Base-by-base conservation (phyloP, 2,797 vertebrate species). In the Cuniculus paca region DNA sequence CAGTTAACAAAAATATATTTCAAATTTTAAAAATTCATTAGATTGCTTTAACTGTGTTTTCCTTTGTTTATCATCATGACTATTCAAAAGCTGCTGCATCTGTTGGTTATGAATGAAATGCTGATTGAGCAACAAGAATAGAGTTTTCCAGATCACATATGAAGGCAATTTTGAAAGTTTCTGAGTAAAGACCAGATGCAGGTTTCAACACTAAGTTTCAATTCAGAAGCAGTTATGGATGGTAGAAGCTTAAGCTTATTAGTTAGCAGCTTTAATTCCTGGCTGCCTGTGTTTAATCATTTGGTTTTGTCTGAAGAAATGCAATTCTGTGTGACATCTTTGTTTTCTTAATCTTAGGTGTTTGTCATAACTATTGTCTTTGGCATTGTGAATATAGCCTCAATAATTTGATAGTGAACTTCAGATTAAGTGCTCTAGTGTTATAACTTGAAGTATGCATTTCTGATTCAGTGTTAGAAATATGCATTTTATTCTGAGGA, bases 61-160 rank as follows among this genome's bases (percentile, higher is more conserved):
- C 24, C 24, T 79, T 86, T 91, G 70, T 83, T 91, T 89, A 74
- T 90, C 75, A 78, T 95, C n/a, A 63, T 70, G 61, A 72, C n/a
- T 63, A 31, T 92, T 54, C 85, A 92, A 75, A 78, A 88, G 20
- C 56, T 56, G 31, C 42, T 13, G 50, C 90, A 96, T 96, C 96
- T 97, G 81, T 90, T 85, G 56, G 65, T 79, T 52, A 31, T 90
- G 81, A 97, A 96, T 97, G 90, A 95, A 88, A 39, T 94, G 31
- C 28, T 97, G 95, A 97, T 90, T 90, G 75, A 26, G 6, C 34
- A 70, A 19, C 6, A 56, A 50, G 63, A 70, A 85, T n/a, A 56
- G 3, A 39, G 19, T 81, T 93, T 85, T 74, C 14, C 20, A 65
- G n/a, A 68, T 83, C 16, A 89, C 39, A 52, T 60, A 65, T 50